Conservation (phyloP, 2,113 vertebrate species). For the Chaetodon auriga region DNA sequence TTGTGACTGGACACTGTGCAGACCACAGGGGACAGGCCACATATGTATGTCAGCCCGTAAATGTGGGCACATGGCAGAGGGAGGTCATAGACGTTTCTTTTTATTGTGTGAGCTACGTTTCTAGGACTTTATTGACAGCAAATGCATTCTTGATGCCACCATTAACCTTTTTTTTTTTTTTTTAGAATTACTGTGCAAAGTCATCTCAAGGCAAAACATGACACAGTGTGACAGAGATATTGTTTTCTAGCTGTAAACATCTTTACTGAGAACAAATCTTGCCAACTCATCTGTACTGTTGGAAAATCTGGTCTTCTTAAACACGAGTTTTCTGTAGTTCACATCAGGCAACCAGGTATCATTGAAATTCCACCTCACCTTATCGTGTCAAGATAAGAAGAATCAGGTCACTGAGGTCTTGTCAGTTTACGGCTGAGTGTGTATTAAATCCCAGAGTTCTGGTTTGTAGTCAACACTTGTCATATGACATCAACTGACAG, state of each 20-base stretch:
- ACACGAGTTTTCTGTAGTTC: conserved; percentile 12
- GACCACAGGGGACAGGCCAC: background rate
- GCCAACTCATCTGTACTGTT: background rate
- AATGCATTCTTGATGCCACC: background rate
- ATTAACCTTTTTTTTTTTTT: background rate
- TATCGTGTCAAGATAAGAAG: conserved; percentile 63
- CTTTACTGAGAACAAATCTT: conserved; percentile 12
- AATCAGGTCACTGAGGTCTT: conserved; percentile 71
- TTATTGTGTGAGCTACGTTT: background rate
- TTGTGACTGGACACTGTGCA: background rate
- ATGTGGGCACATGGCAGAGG: background rate
- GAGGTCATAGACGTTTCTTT: background rate
- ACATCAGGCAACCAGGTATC: conserved; percentile 40
- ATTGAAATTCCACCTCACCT: conserved; percentile 43
- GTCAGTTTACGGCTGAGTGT: conserved; percentile 42
- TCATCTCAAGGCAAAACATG: background rate
- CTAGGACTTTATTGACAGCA: background rate
- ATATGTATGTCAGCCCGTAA: background rate
- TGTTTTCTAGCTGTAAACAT: background rate
- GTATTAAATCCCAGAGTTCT: conserved; percentile 66
- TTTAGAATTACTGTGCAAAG: background rate
- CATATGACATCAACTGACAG: conserved; percentile 76
- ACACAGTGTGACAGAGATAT: background rate
- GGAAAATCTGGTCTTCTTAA: conserved; percentile 1
- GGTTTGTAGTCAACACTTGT: conserved; percentile 76